Base-by-base conservation (phyloP, 2,797 vertebrate species). In the Myotis vivesi region DNA sequence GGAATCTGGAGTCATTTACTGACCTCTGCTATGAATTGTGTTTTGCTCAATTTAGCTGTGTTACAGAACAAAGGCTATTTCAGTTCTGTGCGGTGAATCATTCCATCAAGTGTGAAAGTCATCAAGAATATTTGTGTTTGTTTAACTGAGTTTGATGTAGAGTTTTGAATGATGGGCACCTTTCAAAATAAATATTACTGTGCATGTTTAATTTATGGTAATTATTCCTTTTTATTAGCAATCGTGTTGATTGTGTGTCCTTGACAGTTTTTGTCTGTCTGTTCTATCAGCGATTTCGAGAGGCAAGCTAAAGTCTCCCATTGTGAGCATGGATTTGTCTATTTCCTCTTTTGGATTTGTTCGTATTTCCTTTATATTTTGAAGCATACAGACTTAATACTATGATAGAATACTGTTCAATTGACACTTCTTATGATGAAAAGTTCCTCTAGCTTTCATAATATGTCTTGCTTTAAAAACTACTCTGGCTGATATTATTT, bases 31-130 rank as follows among this genome's bases (percentile, higher is more conserved):
- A 62, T 77, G 82, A 73, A 68, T 77, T 95, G 57, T 59, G 64
- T 91, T 69, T 68, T 19, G 22, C 17, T 72, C 20, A 28, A 10
- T 89, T 81, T 33, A 92, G 53, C 68, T 86, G 36, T 94, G 83
- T 82, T 77, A 71, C 22, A 79, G 80, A 94, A 95, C 81, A 87
- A 87, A 93, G 49, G 23, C 20, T 73, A 33, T 92, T 92, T 86
- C 64, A 76, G 2, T 91, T 91, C 20, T 57, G 1, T 51, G 30
- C 3, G 68, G 49, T 79, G 59, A 94, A 64, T 96, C 81, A 86
- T 71, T 75, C 68, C 28, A 55, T 20, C n/a, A 55, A 59, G 19
- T 41, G 36, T 53, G 49, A 87, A 96, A 73, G 38, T 68, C 41
- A 62, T 51, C 1, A 6, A 87, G 30, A 81, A 55, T 55, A 75